These are phyloP conservation scores for Troides helena DNA, from an alignment of 2,888 invertebrate genomes.

Conservation along the genomic window DNA sequence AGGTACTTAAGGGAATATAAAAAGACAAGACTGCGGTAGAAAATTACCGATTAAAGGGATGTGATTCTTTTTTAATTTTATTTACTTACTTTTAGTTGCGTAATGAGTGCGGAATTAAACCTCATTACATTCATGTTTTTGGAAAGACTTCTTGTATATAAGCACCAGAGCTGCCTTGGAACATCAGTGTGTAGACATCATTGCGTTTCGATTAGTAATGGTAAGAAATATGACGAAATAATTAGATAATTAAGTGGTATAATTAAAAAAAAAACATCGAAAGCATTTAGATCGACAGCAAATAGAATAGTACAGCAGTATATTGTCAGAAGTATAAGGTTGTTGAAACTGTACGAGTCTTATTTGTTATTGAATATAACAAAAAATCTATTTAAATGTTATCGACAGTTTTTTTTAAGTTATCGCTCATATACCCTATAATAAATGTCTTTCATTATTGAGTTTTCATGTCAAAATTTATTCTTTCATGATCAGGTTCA, in stretches of 20 bases:
- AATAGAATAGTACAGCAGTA: no score
- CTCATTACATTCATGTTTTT: background rate
- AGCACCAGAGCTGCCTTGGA: no score
- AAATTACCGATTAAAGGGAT: conserved; percentile 30
- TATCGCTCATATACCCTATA: background rate
- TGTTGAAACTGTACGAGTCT: background rate
- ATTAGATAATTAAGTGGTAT: no score
- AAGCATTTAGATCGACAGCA: no score
- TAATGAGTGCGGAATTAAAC: background rate
- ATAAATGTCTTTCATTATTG: background rate
- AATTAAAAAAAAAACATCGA: no score
- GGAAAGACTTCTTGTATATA: no score
- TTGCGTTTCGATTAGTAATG: no score
- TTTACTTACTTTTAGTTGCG: conserved; percentile 2
- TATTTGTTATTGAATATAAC: background rate
- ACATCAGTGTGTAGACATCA: no score
- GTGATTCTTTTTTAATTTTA: conserved; percentile 21
- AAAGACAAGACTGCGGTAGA: conserved; percentile 43
- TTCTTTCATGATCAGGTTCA: conserved; percentile 18
- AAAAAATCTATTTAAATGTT: background rate
- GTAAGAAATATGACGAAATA: no score
- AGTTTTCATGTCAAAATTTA: background rate
- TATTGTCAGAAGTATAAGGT: no score
- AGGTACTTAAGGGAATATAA: conserved; percentile 48
- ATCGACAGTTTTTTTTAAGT: background rate